Conservation (phyloP, 2,888 invertebrate genomes). For the Chymomyza caudatula region DNA sequence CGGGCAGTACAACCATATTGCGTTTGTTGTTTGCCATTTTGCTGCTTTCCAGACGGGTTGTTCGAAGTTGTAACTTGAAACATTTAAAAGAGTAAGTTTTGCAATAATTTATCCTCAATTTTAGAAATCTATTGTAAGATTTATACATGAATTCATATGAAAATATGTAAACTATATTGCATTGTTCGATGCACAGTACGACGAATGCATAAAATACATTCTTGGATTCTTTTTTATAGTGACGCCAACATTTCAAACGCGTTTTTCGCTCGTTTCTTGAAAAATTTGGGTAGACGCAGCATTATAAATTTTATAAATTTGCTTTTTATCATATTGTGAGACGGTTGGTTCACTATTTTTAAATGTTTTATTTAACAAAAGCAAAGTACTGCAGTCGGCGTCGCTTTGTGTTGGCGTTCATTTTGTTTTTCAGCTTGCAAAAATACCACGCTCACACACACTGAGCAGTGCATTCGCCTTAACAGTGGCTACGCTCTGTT, state of each 20-base stretch:
- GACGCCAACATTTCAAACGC: constrained; percentile 57
- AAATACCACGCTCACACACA: constrained; percentile 51
- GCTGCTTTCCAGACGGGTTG: constrained; percentile 5
- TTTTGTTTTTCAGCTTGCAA: constrained; percentile 73
- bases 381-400: constrained; percentile 37
- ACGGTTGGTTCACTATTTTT: too few relatives aligned
- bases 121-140: not conserved
- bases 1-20: not conserved
- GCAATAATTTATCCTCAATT: not conserved
- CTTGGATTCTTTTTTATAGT: not conserved
- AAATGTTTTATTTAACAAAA: constrained; percentile 9
- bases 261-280: constrained; percentile 9
- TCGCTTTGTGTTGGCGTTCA: constrained; percentile 65
- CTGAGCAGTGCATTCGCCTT: constrained; percentile 34
- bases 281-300: not conserved
- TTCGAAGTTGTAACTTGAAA: not conserved
- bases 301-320: constrained; percentile 10
- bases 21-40: constrained; percentile 25
- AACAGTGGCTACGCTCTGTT: constrained; percentile 44
- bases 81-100: constrained; percentile 18
- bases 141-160: not conserved
- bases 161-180: not conserved
- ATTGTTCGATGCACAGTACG: too few relatives aligned
- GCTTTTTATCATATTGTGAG: too few relatives aligned
- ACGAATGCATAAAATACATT: constrained; percentile 42